Conservation (phyloP, 2,113 vertebrate species). For the Hylia prasina region DNA sequence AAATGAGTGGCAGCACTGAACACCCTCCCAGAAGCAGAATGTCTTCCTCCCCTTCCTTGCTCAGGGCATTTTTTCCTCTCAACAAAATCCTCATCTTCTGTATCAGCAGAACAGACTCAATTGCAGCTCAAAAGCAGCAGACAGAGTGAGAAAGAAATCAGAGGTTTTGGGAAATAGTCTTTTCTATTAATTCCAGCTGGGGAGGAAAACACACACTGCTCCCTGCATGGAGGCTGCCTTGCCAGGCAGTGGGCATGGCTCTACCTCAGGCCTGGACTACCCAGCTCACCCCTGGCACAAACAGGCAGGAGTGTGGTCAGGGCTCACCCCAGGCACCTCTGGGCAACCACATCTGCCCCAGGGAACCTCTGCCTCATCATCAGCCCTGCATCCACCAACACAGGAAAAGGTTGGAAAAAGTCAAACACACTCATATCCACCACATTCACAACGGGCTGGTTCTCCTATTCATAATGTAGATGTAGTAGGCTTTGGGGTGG, state of each 20-base stretch:
- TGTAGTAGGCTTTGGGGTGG: neutral
- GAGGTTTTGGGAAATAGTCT: neutral
- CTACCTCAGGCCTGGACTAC: too few relatives aligned
- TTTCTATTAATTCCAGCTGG: neutral
- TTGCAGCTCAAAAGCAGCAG: neutral
- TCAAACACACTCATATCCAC: neutral
- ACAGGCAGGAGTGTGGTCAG: rapidly evolving
- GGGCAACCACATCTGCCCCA: neutral
- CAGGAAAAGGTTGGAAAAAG: neutral
- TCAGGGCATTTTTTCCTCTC: neutral
- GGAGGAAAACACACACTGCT: neutral
- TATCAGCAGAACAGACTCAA: neutral
- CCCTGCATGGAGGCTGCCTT: neutral
- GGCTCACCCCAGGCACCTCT: neutral
- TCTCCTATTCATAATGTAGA: neutral
- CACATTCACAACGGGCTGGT: neutral
- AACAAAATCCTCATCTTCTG: neutral
- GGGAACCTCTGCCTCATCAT: neutral
- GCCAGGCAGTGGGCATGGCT: neutral
- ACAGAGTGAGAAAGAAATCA: neutral
- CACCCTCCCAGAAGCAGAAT: neutral
- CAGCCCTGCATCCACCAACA: neutral
- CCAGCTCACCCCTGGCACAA: neutral
- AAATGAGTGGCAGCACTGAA: neutral
- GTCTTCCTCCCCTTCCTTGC: neutral